These are phyloP conservation scores for Periphyllus acericola DNA, from an alignment of 2,888 invertebrate genomes.

Conservation along the genomic window DNA sequence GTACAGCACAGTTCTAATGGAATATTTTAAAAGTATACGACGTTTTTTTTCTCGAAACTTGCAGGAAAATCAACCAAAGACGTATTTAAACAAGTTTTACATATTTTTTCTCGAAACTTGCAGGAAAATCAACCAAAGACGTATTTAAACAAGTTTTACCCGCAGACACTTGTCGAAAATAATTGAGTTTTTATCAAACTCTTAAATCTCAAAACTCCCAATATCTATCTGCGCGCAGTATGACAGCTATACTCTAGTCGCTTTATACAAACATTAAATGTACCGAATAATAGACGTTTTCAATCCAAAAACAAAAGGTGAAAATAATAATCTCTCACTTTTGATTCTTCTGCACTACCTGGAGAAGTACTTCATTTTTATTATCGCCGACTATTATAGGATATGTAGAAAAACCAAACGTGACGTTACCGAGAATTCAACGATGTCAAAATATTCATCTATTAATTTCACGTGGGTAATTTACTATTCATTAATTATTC, in stretches of 20 bases:
- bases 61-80: too few species aligned
- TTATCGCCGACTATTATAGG: background rate
- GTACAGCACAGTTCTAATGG: too few species aligned
- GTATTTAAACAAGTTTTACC: too few species aligned
- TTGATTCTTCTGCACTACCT: too few species aligned
- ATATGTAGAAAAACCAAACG: background rate
- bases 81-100: too few species aligned
- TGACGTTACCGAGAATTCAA: background rate
- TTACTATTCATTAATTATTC: background rate
- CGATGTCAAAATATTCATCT: background rate
- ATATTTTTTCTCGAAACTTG: too few species aligned
- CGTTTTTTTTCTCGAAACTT: too few species aligned
- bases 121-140: too few species aligned
- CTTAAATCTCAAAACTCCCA: background rate
- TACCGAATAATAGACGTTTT: background rate
- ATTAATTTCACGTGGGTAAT: background rate
- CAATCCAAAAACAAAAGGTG: background rate
- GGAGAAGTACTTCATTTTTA: too few species aligned
- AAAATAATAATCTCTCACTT: too few species aligned
- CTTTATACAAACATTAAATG: background rate
- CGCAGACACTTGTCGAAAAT: background rate
- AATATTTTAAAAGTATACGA: too few species aligned
- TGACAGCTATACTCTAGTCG: background rate
- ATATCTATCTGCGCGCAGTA: background rate
- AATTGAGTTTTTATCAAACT: background rate